Evolutionary conservation across 2,113 vertebrate genomes (phyloP).

Genomic region (Stegastes partitus): DNA sequence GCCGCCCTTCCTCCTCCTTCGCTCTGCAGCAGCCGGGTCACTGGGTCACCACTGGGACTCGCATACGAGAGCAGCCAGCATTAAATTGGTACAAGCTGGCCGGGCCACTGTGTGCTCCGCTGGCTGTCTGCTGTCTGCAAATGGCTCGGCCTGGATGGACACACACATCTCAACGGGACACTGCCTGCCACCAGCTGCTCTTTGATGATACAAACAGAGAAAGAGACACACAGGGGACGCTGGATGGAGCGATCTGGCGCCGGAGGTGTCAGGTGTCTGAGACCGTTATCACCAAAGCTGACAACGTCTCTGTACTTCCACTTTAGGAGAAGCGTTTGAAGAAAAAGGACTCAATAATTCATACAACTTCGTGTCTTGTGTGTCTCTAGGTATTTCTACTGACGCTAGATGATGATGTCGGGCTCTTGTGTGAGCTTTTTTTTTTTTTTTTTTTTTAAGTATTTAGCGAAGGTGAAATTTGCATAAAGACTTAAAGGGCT

Average conservation of each 20-base stretch:
- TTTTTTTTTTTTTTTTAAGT: slow-evolving; percentile 2
- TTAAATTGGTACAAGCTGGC: slow-evolving; percentile 74
- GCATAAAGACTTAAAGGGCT: neutral
- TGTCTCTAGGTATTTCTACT: slow-evolving; percentile 7
- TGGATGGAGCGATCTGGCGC: slow-evolving; percentile 37
- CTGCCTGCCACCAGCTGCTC: slow-evolving; percentile 71
- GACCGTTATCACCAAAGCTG: slow-evolving; percentile 62
- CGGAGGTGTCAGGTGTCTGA: slow-evolving; percentile 61
- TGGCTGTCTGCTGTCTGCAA: slow-evolving; percentile 63
- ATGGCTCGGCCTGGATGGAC: slow-evolving; percentile 48
- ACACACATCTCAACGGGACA: slow-evolving; percentile 48
- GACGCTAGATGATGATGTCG: slow-evolving; percentile 17
- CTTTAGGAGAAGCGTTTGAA: slow-evolving; percentile 52
- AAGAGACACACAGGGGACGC: slow-evolving; percentile 28
- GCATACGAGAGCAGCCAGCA: slow-evolving; percentile 60
- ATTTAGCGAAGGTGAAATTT: slow-evolving; percentile 9
- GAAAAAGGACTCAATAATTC: slow-evolving; percentile 48
- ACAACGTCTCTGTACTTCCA: slow-evolving; percentile 42
- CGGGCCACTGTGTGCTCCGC: slow-evolving; percentile 25
- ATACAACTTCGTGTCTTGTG: slow-evolving; percentile 13
- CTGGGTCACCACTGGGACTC: slow-evolving; percentile 59
- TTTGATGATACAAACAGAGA: slow-evolving; percentile 61
- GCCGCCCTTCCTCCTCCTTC: too few species aligned
- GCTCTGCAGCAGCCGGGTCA: slow-evolving; percentile 51
- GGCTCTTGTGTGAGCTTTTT: slow-evolving; percentile 4